These are phyloP conservation scores for Lepidochrysops patricia DNA, from an alignment of 2,888 invertebrate species.

Conservation along the genomic window DNA sequence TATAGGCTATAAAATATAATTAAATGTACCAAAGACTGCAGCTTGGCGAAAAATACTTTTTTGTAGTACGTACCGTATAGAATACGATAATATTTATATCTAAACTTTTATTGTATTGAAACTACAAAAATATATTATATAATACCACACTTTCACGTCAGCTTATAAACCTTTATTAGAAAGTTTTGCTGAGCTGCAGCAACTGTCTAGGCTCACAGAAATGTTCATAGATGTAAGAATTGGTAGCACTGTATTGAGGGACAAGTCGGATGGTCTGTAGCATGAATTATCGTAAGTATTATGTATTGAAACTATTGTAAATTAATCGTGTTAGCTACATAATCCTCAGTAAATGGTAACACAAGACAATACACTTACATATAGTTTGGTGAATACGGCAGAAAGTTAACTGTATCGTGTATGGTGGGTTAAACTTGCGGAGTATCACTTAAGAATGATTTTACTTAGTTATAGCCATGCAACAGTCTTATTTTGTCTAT, in stretches of 20 bases:
- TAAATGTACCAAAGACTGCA: neutral
- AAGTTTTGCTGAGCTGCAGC: neutral
- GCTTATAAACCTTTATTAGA: too few relatives aligned
- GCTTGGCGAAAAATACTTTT: neutral
- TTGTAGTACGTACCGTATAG: too few relatives aligned
- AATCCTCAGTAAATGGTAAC: constrained; percentile 64
- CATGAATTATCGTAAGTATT: constrained; percentile 21
- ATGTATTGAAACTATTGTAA: constrained; percentile 22
- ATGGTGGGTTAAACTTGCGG: constrained; percentile 26
- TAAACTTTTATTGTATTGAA: too few relatives aligned
- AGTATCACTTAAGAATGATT: neutral
- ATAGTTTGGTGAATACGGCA: constrained; percentile 71
- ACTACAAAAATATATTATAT: too few relatives aligned
- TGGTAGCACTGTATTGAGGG: constrained; percentile 7
- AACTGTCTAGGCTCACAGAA: neutral
- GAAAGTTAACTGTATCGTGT: constrained; percentile 59
- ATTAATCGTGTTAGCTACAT: constrained; percentile 39
- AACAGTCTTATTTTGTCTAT: neutral
- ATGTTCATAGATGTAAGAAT: constrained; percentile 10
- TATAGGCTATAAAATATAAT: neutral
- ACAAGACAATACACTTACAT: constrained; percentile 70
- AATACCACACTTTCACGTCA: too few relatives aligned
- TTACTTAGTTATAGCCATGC: neutral
- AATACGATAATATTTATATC: too few relatives aligned
- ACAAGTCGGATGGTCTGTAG: constrained; percentile 14